phyloP scores from a whole-genome alignment of 2,113 vertebrate species.

The Myotis yumanensis region DNA sequence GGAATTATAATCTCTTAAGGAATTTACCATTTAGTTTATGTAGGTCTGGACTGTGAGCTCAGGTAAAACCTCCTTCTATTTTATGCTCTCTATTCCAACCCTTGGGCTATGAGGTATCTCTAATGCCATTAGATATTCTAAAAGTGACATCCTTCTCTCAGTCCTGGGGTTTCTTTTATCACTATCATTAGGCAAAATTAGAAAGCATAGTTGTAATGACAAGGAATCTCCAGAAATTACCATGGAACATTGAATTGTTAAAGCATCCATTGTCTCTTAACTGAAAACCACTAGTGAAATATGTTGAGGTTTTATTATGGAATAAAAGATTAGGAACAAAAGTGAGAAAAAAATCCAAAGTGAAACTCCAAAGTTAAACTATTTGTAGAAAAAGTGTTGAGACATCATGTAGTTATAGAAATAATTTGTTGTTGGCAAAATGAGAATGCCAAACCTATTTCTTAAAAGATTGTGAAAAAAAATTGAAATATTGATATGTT shows the following conservation, averaged over 20 bases:
- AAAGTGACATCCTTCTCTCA: neutral
- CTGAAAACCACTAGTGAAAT: neutral
- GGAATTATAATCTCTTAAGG: neutral
- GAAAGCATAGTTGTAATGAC: neutral
- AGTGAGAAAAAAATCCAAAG: neutral
- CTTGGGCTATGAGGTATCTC: neutral
- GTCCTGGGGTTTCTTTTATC: neutral
- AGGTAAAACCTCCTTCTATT: neutral
- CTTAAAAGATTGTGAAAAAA: neutral
- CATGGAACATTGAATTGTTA: neutral
- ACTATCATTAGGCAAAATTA: conserved; percentile 7
- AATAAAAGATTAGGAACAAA: neutral
- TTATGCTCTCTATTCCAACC: neutral
- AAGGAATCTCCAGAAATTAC: neutral
- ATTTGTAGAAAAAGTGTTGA: neutral
- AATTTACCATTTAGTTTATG: neutral
- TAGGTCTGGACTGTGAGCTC: neutral
- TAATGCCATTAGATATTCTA: neutral
- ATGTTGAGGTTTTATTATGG: neutral
- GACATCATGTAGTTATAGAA: neutral
- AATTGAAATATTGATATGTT: neutral
- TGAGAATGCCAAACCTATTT: neutral
- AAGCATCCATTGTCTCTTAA: neutral
- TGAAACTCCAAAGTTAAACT: neutral
- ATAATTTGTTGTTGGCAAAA: neutral